Evolutionary conservation across 2,113 vertebrate species (phyloP).

Genomic region (Sigmodon hispidus): DNA sequence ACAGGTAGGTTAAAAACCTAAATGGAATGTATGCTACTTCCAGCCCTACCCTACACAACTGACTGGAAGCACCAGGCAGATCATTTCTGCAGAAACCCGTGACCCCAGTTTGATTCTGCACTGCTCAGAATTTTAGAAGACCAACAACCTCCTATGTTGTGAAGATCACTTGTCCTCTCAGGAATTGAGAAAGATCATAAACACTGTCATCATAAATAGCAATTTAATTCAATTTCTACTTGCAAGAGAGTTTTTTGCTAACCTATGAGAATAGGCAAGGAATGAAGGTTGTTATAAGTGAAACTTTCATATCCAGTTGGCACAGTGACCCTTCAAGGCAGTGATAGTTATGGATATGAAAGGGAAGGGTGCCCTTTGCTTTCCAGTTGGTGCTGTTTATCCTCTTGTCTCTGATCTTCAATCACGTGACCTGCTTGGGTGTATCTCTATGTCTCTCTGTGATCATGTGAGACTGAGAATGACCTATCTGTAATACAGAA

Average conservation of each 20-base stretch:
- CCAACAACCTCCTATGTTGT: background rate
- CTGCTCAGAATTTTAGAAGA: background rate
- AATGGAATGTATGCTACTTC: background rate
- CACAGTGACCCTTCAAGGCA: background rate
- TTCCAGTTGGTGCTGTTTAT: background rate
- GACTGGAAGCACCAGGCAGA: background rate
- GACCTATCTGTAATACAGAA: background rate
- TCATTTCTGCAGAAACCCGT: background rate
- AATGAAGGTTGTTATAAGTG: background rate
- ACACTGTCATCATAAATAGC: background rate
- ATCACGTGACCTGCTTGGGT: background rate
- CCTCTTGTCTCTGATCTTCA: background rate
- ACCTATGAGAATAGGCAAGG: background rate
- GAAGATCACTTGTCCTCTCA: background rate
- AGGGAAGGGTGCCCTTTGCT: background rate
- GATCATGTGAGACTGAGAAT: background rate
- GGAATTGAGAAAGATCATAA: background rate
- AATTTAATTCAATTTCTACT: background rate
- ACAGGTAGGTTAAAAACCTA: background rate
- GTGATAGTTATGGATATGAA: background rate
- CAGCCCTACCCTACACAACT: background rate
- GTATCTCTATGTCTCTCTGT: rapidly evolving
- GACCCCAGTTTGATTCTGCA: background rate
- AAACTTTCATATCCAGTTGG: background rate
- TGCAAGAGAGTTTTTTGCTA: background rate